Evolutionary conservation across 2,113 vertebrate species (phyloP).

Genomic region (Miniopterus natalensis): DNA sequence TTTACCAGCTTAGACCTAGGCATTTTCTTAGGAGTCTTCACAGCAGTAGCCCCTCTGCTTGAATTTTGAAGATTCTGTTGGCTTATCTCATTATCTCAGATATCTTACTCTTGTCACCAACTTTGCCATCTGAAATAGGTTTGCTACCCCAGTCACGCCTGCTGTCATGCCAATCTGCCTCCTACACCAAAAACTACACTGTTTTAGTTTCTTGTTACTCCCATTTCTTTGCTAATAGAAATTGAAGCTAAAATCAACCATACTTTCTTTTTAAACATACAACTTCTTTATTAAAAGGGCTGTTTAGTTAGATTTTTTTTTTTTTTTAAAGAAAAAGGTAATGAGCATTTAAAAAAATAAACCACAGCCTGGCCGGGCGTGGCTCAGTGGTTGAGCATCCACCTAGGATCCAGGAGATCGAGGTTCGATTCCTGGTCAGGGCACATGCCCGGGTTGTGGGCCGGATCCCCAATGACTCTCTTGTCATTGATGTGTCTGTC

Average conservation of each 20-base stretch:
- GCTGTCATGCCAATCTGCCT: background rate
- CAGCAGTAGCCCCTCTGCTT: background rate
- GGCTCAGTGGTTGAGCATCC: no score
- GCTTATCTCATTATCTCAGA: background rate
- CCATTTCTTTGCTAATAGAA: background rate
- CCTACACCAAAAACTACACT: background rate
- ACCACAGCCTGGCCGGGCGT: background rate
- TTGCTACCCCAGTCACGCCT: background rate
- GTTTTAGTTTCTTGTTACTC: background rate
- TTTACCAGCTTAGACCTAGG: background rate
- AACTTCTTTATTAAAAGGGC: constrained; percentile 38
- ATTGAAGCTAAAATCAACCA: background rate
- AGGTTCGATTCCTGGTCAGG: no score
- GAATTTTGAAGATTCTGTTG: background rate
- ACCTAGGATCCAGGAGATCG: no score
- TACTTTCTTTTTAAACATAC: constrained; percentile 14
- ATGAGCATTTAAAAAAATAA: constrained; percentile 55
- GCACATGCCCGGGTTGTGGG: no score
- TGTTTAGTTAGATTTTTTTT: constrained; percentile 1
- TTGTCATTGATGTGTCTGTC: no score
- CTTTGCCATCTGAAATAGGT: background rate
- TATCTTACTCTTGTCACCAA: background rate
- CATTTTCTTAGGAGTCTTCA: background rate
- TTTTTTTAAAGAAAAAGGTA: background rate
- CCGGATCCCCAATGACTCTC: no score